Evolutionary conservation across 2,888 invertebrate genomes (phyloP), one percentile per base, ranked within the genome.

Genomic region (Dynastes hyllus): DNA sequence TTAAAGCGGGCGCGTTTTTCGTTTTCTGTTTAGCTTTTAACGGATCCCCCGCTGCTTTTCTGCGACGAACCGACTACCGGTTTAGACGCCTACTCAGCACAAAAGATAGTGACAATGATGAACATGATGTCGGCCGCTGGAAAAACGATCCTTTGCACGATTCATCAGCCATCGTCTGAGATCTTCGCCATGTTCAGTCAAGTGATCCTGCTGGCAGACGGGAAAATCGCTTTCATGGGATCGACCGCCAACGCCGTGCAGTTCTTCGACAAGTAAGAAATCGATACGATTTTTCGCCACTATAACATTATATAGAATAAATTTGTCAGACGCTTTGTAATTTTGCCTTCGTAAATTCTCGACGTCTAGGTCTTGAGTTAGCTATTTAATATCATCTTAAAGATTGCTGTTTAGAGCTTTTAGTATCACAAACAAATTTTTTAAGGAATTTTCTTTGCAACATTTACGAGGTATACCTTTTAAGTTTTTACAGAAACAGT

Each of bases 41-140:
- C 96, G 58, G 96, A 98, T 89, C 98, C 98, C 0, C 93, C 95
- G 0, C 91, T 99, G 51, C 90, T 99, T 58, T 98, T 98, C 89
- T 96, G 97, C 87, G 98, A 99, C 86, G 98, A 99, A 87, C 98
- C 98, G 6, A 98, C 98, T 0, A 98, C 98, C 0, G 97, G 98
- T 0, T 88, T 95, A 78, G 98, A 99, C 88, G 96, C 97, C 0
- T 97, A 94, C 85, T 97, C 97, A 86, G 98, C 98, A 0, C 95
- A 95, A 86, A 96, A 95, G 86, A 90, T 98, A 78, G 93, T 96
- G 78, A 90, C 91, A 5, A 91, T 95, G 73, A 91, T 96, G 85
- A 92, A 93, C 40, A 90, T 91, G 81, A 93, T 95, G 87, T 93
- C 95, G 0, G 91, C 91, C 1, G 92, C 93, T 82, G 96, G 96